These are phyloP conservation scores for Xyliphius kryptos DNA, from an alignment of 2,113 vertebrate genomes.

Conservation along the genomic window DNA sequence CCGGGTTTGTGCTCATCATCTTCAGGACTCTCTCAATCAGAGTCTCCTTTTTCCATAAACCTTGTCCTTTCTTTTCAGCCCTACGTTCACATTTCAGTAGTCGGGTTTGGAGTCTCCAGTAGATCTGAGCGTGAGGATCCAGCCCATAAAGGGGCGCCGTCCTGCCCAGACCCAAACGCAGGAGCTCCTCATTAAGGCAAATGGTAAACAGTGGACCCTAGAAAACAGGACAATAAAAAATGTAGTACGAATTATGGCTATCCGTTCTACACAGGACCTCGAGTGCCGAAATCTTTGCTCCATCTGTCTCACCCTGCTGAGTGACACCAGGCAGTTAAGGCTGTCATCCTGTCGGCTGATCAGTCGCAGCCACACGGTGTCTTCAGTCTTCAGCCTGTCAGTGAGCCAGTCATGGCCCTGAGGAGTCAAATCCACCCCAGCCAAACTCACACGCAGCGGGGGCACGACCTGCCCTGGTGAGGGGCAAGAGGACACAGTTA, in stretches of 20 bases:
- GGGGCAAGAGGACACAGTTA: not conserved
- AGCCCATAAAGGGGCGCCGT: slow-evolving; percentile 66
- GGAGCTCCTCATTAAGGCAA: slow-evolving; percentile 80
- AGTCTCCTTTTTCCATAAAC: slow-evolving; percentile 79
- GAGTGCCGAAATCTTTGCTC: not conserved
- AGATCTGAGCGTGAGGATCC: slow-evolving; percentile 61
- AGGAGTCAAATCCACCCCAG: slow-evolving; percentile 79
- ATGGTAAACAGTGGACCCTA: slow-evolving; percentile 67
- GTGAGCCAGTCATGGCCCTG: slow-evolving; percentile 70
- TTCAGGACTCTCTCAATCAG: slow-evolving; percentile 58
- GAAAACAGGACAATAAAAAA: slow-evolving; percentile 13
- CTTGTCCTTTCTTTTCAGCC: slow-evolving; percentile 74
- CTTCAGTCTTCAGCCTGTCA: slow-evolving; percentile 61
- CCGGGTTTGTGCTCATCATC: slow-evolving; percentile 46
- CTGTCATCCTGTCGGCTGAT: slow-evolving; percentile 69
- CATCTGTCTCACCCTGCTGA: slow-evolving; percentile 67
- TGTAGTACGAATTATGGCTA: not conserved
- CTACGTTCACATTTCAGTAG: slow-evolving; percentile 80
- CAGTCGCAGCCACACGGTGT: slow-evolving; percentile 82
- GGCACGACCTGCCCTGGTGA: slow-evolving; percentile 59
- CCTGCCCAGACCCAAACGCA: slow-evolving; percentile 78
- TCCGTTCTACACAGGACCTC: too few relatives aligned
- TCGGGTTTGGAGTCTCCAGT: slow-evolving; percentile 79
- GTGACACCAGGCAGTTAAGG: slow-evolving; percentile 77
- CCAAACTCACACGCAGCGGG: slow-evolving; percentile 71